Conservation (phyloP, 2,797 vertebrate genomes). For the Xenops minutus region DNA sequence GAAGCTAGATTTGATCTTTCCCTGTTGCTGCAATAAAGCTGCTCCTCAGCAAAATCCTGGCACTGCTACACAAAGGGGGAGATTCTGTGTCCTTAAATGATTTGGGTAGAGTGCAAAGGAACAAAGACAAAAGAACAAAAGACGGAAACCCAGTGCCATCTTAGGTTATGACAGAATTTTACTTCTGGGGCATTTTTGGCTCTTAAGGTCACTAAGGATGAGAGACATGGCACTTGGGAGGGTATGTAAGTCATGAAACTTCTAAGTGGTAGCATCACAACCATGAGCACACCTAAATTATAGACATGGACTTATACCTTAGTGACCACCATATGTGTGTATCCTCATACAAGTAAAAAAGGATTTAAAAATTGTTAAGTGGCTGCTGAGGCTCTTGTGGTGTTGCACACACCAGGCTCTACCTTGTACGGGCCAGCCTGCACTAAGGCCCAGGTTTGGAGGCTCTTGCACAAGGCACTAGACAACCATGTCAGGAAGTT, state of each 20-base stretch:
- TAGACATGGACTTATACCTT: neutral
- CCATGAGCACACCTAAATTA: neutral
- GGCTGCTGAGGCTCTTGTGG: neutral
- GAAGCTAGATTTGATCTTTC: neutral
- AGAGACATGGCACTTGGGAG: neutral
- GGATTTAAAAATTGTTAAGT: neutral
- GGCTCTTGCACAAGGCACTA: neutral
- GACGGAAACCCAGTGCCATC: neutral
- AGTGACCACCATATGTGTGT: neutral
- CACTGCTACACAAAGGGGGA: neutral
- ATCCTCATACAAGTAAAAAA: neutral
- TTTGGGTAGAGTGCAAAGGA: neutral
- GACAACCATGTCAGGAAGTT: neutral
- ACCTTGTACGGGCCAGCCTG: neutral
- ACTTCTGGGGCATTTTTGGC: neutral
- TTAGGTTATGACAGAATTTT: neutral
- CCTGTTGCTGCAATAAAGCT: neutral
- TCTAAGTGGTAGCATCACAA: neutral
- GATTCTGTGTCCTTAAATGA: neutral
- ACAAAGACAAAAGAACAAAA: too few species aligned
- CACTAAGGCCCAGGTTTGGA: neutral
- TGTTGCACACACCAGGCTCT: neutral
- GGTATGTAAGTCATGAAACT: neutral
- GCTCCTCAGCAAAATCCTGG: neutral
- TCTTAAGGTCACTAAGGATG: neutral